phyloP scores from a whole-genome alignment of 2,113 vertebrate genomes.

The Cisticola juncidis region DNA sequence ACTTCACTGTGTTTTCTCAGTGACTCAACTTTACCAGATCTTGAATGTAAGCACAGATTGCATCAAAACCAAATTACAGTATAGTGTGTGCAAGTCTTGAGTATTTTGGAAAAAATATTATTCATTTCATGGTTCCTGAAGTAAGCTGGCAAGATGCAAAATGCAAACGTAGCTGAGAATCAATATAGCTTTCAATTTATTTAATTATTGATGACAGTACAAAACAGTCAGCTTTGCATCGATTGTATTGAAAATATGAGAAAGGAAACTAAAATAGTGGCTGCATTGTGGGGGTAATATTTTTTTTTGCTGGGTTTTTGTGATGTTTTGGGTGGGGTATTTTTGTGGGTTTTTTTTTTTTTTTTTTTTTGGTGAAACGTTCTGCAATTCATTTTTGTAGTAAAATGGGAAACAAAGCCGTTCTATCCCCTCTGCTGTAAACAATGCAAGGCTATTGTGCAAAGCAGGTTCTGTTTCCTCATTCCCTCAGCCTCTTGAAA shows the following conservation, averaged over 20 bases:
- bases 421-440: neutral
- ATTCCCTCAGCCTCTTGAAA: neutral
- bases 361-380: neutral
- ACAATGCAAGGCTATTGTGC: rapidly evolving
- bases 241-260: neutral
- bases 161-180: neutral
- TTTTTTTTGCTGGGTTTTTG: neutral
- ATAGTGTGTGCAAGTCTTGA: neutral
- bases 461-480: neutral
- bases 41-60: neutral
- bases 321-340: neutral
- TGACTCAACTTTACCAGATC: neutral
- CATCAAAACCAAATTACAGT: neutral
- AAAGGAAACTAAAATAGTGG: neutral
- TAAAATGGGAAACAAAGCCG: neutral
- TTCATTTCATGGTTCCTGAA: neutral
- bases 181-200: neutral
- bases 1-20: neutral
- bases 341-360: no score
- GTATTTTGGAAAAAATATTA: neutral
- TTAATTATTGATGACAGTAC: neutral
- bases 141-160: neutral
- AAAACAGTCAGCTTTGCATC: neutral
- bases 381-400: neutral
- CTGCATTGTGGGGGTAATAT: neutral